Evolutionary conservation across 1,140 invertebrate genomes (phyloP), one percentile per base, ranked within the genome.

Genomic region (Hypothenemus hampei): DNA sequence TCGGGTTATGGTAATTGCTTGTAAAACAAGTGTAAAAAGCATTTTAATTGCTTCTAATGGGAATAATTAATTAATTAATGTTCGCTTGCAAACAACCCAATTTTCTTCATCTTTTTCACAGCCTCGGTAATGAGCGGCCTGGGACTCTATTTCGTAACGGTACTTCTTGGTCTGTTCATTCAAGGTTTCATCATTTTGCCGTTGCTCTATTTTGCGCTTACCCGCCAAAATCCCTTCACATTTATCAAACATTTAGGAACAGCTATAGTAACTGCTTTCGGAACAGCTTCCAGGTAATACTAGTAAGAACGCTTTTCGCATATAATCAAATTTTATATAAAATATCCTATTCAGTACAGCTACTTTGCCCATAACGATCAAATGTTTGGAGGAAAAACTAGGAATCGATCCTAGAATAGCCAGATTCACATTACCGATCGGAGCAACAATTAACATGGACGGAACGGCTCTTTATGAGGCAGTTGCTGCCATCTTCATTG

Each of bases 371-470:
- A 73, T 89, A 18, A 87, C 88, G 1, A 84, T 91, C 49, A 74
- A 77, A 36, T 90, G 87, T 61, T 69, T 91, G 43, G 89, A 92
- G 69, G 83, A 88, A 35, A 84, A 87, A 56, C 87, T 87, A 60
- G 75, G 80, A 16, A 74, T 91, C 10, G 89, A 91, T 65, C 71
- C 79, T 1, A 72, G 87, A 52, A 83, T 93, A 4, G 83, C 86
- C 0, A 76, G 89, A 51, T 93, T 93, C 68, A 87, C 91, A 1
- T 76, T 93, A 62, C 91, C 91, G 0, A 88, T 93, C 24, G 91
- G 88, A 8, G 86, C 87, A 3, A 90, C 87, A 10, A 89, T 91
- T 59, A 90, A 91, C 67, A 88, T 89, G 85, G 88, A 92, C 65
- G 89, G 89, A 24, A 91, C 88, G 0, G 89, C 88, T 1, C 75